These are phyloP conservation scores for Crenuchus spilurus DNA, from an alignment of 2,797 vertebrate species.

Conservation along the genomic window DNA sequence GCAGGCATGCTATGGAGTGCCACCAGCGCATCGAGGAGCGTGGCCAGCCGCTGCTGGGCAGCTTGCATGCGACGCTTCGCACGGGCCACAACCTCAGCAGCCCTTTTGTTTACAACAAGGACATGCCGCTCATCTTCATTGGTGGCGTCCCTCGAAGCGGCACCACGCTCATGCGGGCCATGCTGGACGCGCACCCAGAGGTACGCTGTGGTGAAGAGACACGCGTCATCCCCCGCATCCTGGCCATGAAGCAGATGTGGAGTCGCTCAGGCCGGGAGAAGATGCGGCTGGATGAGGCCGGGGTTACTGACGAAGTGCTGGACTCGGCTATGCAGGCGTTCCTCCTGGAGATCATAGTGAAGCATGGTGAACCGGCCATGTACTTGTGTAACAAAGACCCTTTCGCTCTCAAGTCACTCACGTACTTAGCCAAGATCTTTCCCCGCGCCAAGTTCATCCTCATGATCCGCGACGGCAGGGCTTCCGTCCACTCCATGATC, in stretches of 20 bases:
- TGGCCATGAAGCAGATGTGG: slow-evolving; percentile 99
- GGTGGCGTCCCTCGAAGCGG: slow-evolving; percentile 95
- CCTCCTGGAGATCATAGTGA: slow-evolving; percentile 93
- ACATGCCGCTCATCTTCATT: slow-evolving; percentile 96
- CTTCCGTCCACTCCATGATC: slow-evolving; percentile 98
- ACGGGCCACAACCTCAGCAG: slow-evolving; percentile 73
- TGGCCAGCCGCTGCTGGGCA: slow-evolving; percentile 70
- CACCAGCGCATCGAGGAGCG: slow-evolving; percentile 92
- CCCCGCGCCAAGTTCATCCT: slow-evolving; percentile 96
- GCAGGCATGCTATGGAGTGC: slow-evolving; percentile 96
- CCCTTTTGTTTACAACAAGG: slow-evolving; percentile 89
- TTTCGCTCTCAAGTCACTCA: slow-evolving; percentile 94
- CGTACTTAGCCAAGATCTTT: slow-evolving; percentile 95
- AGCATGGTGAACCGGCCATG: slow-evolving; percentile 92
- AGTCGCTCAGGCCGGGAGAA: slow-evolving; percentile 94
- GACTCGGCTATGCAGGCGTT: slow-evolving; percentile 98
- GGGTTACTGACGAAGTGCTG: slow-evolving; percentile 94
- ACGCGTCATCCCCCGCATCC: slow-evolving; percentile 90
- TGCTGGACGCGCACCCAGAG: slow-evolving; percentile 95
- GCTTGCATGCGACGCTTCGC: slow-evolving; percentile 72
- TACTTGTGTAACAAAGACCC: slow-evolving; percentile 98
- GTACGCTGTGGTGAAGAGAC: slow-evolving; percentile 95
- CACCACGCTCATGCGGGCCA: slow-evolving; percentile 95
- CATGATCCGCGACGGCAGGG: slow-evolving; percentile 94
- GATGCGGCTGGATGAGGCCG: slow-evolving; percentile 93